phyloP scores from a whole-genome alignment of 2,888 invertebrate species.

The Cephus pygmeus region DNA sequence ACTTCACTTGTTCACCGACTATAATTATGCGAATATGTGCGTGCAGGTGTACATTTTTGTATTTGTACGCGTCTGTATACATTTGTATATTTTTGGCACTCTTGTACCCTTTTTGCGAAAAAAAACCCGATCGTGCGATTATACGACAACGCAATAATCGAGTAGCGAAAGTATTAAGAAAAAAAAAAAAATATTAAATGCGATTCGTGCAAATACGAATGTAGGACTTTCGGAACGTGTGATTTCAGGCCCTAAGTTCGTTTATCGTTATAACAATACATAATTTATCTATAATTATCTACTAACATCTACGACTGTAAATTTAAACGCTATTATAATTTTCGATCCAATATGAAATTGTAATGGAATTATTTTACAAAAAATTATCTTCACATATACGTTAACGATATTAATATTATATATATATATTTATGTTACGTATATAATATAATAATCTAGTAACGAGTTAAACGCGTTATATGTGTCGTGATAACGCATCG shows the following conservation, averaged over 20 bases:
- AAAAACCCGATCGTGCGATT: constrained; percentile 3
- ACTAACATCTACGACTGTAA: neutral
- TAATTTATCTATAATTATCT: neutral
- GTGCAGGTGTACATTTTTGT: neutral
- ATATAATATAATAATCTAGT: neutral
- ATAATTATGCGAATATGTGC: neutral
- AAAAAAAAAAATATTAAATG: neutral
- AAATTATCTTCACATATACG: constrained; percentile 18
- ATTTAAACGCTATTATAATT: neutral
- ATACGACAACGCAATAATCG: neutral
- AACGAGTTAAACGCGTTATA: too few relatives aligned
- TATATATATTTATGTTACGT: neutral
- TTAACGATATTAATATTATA: neutral
- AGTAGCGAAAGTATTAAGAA: neutral
- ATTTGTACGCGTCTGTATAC: constrained; percentile 27
- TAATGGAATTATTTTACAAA: constrained; percentile 24
- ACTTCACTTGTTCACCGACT: too few relatives aligned
- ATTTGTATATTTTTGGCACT: constrained; percentile 34
- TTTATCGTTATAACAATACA: constrained; percentile 33
- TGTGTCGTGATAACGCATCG: neutral
- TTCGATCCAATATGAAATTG: constrained; percentile 18
- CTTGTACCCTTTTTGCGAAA: neutral
- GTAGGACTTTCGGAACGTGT: constrained; percentile 18
- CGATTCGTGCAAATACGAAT: constrained; percentile 14
- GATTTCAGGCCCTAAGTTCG: constrained; percentile 50